These are phyloP conservation scores for Bhutanitis thaidina DNA, from an alignment of 2,888 invertebrate genomes.

Conservation along the genomic window DNA sequence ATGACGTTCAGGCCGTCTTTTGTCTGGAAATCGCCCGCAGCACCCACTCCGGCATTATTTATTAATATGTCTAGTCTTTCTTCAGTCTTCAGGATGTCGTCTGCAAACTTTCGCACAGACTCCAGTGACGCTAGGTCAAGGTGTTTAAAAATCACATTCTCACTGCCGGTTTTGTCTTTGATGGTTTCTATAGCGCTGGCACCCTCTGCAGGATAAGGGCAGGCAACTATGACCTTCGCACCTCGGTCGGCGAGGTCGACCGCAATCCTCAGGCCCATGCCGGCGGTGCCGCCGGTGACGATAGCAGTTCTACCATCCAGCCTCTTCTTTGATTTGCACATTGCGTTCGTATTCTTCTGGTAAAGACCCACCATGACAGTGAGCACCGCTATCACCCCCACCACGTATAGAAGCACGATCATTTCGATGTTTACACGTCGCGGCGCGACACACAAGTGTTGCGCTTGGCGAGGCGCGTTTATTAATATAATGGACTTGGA, in stretches of 20 bases:
- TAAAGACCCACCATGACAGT: constrained; percentile 48
- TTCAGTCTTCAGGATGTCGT: constrained; percentile 85
- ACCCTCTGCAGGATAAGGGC: constrained; percentile 62
- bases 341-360: constrained; percentile 61
- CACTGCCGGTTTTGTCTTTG: constrained; percentile 82
- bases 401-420: constrained; percentile 20
- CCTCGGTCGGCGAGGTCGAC: constrained; percentile 61
- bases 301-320: constrained; percentile 58
- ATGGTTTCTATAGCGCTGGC: constrained; percentile 78
- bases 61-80: constrained; percentile 88
- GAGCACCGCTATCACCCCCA: constrained; percentile 14
- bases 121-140: constrained; percentile 86
- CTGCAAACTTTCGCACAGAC: constrained; percentile 89
- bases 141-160: constrained; percentile 84
- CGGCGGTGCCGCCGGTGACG: constrained; percentile 64
- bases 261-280: constrained; percentile 65
- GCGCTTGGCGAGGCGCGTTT: no score
- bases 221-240: constrained; percentile 63
- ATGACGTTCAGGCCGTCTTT: constrained; percentile 91
- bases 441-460: not conserved
- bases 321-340: constrained; percentile 60
- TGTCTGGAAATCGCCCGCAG: constrained; percentile 79
- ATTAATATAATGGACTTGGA: no score
- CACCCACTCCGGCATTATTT: constrained; percentile 92
- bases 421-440: constrained; percentile 6